Conservation (phyloP, 2,113 vertebrate genomes). For the Bostrychus sinensis region DNA sequence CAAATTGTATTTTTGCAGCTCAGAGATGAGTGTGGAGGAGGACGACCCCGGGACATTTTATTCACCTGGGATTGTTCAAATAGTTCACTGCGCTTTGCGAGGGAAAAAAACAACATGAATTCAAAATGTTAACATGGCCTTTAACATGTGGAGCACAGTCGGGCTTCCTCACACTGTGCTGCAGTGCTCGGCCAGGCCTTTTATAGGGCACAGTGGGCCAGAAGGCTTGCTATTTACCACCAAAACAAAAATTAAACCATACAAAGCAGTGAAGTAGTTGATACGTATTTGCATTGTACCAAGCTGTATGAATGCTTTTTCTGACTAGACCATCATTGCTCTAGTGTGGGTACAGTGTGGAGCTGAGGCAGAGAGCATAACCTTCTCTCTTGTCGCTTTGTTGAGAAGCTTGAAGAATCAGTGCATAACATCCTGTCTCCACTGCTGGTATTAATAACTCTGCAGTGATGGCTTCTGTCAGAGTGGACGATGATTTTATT, state of each 20-base stretch:
- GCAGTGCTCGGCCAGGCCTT: constrained; percentile 26
- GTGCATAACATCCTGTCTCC: constrained; percentile 69
- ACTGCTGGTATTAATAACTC: constrained; percentile 74
- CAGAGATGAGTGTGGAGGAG: constrained; percentile 24
- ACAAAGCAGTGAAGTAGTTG: constrained; percentile 8
- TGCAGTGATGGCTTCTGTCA: constrained; percentile 66
- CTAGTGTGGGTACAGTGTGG: constrained; percentile 54
- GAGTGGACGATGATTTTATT: constrained; percentile 62
- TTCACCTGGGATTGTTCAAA: constrained; percentile 17
- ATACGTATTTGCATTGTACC: constrained; percentile 3
- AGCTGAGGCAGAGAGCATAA: constrained; percentile 46
- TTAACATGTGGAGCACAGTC: constrained; percentile 54
- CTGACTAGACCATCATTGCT: constrained; percentile 24
- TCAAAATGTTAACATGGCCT: constrained; percentile 63
- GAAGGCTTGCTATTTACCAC: constrained; percentile 5
- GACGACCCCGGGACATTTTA: constrained; percentile 32
- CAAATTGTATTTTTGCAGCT: constrained; percentile 23
- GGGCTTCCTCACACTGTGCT: constrained; percentile 28
- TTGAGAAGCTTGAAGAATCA: constrained; percentile 69
- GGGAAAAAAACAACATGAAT: constrained; percentile 49
- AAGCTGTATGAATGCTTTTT: constrained; percentile 16
- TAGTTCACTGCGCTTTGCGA: constrained; percentile 30
- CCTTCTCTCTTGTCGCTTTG: constrained; percentile 53
- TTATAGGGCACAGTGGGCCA: constrained; percentile 17
- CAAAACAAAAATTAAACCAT: constrained; percentile 28